Evolutionary conservation across 2,113 vertebrate genomes (phyloP).

Genomic region (Corythornis vintsioides): DNA sequence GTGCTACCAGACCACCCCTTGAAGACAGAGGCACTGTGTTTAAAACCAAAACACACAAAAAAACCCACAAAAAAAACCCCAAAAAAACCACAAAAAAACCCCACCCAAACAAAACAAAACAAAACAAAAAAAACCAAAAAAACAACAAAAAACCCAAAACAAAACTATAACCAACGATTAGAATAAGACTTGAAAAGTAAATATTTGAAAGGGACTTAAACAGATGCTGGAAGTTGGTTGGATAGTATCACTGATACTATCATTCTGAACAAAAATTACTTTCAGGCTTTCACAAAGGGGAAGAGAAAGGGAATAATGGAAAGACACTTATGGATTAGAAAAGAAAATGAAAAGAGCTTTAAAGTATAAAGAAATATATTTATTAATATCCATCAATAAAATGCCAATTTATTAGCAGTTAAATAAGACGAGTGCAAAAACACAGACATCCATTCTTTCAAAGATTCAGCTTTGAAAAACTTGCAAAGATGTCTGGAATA

Average conservation of each 20-base stretch:
- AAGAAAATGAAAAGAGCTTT: not conserved
- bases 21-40: not conserved
- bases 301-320: not conserved
- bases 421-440: not conserved
- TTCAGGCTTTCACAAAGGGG: not conserved
- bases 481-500: not conserved
- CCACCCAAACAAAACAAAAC: too few species aligned
- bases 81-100: too few species aligned
- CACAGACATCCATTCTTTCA: not conserved
- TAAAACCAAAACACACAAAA: not conserved
- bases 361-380: not conserved
- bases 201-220: not conserved
- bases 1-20: not conserved
- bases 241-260: not conserved
- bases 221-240: not conserved
- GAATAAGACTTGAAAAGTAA: not conserved
- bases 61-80: too few species aligned
- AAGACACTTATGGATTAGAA: not conserved
- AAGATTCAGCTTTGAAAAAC: not conserved
- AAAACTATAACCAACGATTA: not conserved
- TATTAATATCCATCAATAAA: too few species aligned
- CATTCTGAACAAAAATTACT: not conserved
- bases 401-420: too few species aligned
- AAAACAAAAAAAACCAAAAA: not conserved
- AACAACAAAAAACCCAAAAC: not conserved